phyloP scores from a whole-genome alignment of 35 echinoderm and acorn worm species.

The Strongylocentrotus purpuratus region DNA sequence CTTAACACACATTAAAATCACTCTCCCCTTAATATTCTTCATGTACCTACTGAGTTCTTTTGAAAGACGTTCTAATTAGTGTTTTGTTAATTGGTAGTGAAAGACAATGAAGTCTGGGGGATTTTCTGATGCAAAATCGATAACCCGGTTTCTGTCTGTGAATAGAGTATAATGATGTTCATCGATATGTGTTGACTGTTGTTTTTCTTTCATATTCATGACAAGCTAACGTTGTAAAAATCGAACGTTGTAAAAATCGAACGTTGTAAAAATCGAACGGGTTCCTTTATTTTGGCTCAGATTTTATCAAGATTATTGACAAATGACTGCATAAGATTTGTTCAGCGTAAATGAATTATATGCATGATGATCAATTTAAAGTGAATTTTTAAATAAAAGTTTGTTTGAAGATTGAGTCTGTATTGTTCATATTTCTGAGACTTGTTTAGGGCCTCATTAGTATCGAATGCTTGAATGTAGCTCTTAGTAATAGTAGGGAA shows the following conservation, averaged over 20 bases:
- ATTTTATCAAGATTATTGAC: background rate
- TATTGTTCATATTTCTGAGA: background rate
- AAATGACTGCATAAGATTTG: background rate
- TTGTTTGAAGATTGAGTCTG: background rate
- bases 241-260: background rate
- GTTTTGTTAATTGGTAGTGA: background rate
- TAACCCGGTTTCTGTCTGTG: background rate
- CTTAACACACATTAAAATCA: too few relatives aligned
- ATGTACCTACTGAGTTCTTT: too few relatives aligned
- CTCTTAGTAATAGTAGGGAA: too few relatives aligned
- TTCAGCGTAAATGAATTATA: background rate
- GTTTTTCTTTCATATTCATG: background rate
- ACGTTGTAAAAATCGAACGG: background rate
- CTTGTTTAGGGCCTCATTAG: background rate
- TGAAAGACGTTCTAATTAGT: background rate
- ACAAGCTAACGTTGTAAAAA: background rate
- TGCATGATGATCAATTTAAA: background rate
- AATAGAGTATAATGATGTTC: background rate
- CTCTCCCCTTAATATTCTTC: too few relatives aligned
- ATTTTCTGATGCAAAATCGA: background rate
- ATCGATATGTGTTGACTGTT: background rate
- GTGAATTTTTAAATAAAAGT: background rate
- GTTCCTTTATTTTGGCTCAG: background rate
- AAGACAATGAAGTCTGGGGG: background rate
- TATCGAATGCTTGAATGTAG: background rate